These are phyloP conservation scores for Herpetotheres cachinnans DNA, from an alignment of 2,113 vertebrate species.

Conservation along the genomic window DNA sequence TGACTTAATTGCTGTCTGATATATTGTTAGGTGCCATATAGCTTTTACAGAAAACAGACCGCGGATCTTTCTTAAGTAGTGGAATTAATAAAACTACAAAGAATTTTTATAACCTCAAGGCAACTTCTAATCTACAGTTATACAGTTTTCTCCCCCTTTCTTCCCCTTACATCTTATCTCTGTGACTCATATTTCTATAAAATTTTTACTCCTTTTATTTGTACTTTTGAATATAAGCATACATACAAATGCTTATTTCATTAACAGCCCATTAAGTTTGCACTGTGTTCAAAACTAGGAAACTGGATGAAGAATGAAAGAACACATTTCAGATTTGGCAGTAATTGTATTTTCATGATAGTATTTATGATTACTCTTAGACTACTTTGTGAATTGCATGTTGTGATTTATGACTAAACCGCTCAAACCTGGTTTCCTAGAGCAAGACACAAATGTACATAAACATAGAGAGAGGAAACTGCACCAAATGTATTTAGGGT, in stretches of 20 bases:
- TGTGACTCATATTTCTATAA: neutral
- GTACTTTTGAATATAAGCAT: neutral
- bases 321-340: neutral
- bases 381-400: neutral
- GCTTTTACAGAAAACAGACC: slow-evolving; percentile 21
- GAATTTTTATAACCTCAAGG: neutral
- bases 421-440: neutral
- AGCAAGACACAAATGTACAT: neutral
- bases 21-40: neutral
- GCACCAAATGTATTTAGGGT: neutral
- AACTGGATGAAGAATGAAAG: neutral
- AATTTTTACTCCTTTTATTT: neutral
- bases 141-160: neutral
- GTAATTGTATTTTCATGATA: neutral
- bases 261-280: neutral
- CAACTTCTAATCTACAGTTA: too few species aligned
- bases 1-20: slow-evolving; percentile 14
- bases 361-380: neutral
- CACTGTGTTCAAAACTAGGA: neutral
- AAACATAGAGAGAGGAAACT: neutral
- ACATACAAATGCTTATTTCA: neutral
- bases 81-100: slow-evolving; percentile 31
- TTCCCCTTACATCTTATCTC: neutral
- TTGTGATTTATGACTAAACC: neutral
- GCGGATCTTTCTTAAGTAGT: neutral